These are phyloP conservation scores for Oncorhynchus nerka DNA, from an alignment of 2,113 vertebrate genomes.

Conservation along the genomic window DNA sequence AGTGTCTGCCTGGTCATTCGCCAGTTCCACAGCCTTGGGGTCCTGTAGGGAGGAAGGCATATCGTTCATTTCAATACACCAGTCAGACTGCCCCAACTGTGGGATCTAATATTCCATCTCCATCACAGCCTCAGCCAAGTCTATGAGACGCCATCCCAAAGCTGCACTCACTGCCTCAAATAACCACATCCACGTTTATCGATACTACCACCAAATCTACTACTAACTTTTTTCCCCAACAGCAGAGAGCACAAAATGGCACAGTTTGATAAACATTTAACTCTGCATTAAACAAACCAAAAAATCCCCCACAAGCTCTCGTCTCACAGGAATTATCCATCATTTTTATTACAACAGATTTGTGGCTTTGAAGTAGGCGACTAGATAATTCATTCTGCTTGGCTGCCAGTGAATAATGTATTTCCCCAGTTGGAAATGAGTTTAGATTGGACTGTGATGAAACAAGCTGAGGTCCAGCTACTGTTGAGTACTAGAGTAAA, in stretches of 20 bases:
- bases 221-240: background rate
- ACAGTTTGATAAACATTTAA: constrained; percentile 32
- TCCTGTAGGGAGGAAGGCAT: constrained; percentile 48
- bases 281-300: constrained; percentile 16
- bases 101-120: background rate
- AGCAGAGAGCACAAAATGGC: constrained; percentile 13
- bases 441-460: constrained; percentile 55
- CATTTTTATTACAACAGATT: constrained; percentile 39
- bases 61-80: background rate
- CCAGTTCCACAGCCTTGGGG: constrained; percentile 56
- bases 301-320: constrained; percentile 8
- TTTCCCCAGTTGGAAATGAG: constrained; percentile 50
- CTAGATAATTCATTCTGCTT: constrained; percentile 51
- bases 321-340: constrained; percentile 46
- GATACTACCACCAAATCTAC: background rate
- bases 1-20: constrained; percentile 31
- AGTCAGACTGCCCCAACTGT: background rate
- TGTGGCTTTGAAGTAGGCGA: constrained; percentile 30
- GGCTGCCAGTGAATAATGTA: constrained; percentile 60
- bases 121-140: background rate
- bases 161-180: background rate
- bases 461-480: constrained; percentile 49
- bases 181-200: background rate
- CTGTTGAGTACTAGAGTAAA: constrained; percentile 39
- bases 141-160: background rate